Percentiles rank a stretch among this genome's conserved stretches.
Evolutionary conservation across 2,113 vertebrate genomes (phyloP).

Genomic region (Eublepharis macularius): DNA sequence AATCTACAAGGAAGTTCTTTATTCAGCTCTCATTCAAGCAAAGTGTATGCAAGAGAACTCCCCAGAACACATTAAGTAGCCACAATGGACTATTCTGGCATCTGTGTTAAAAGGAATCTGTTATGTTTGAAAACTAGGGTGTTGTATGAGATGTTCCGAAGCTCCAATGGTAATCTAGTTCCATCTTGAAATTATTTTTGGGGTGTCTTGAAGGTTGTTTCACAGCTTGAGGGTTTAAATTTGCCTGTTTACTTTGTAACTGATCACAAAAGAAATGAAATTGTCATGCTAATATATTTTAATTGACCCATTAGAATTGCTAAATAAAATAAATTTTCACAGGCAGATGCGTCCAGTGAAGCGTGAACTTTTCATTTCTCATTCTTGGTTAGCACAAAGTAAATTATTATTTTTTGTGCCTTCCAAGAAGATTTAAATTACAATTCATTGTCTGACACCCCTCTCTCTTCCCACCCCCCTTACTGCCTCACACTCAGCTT

Average conservation of each 20-base stretch:
- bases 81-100: not conserved
- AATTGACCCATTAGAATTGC: slow-evolving; percentile 80
- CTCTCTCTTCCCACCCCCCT: not conserved
- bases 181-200: not conserved
- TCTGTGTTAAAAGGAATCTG: not conserved
- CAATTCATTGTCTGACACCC: not conserved
- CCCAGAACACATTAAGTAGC: not conserved
- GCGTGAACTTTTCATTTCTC: slow-evolving; percentile 79
- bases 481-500: not conserved
- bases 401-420: slow-evolving; percentile 25
- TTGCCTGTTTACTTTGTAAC: slow-evolving; percentile 23
- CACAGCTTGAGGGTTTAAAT: not conserved
- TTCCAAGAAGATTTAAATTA: slow-evolving; percentile 33
- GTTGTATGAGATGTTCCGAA: not conserved
- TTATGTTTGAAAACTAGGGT: not conserved
- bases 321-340: slow-evolving; percentile 81
- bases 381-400: slow-evolving; percentile 74
- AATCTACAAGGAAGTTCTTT: not conserved
- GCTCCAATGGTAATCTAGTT: not conserved
- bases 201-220: slow-evolving; percentile 8
- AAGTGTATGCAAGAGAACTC: not conserved
- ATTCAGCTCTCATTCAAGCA: not conserved
- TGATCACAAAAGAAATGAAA: slow-evolving; percentile 75
- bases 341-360: slow-evolving; percentile 73
- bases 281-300: slow-evolving; percentile 85